phyloP scores from a whole-genome alignment of 2,797 vertebrate genomes.

The Oophaga sylvatica region DNA sequence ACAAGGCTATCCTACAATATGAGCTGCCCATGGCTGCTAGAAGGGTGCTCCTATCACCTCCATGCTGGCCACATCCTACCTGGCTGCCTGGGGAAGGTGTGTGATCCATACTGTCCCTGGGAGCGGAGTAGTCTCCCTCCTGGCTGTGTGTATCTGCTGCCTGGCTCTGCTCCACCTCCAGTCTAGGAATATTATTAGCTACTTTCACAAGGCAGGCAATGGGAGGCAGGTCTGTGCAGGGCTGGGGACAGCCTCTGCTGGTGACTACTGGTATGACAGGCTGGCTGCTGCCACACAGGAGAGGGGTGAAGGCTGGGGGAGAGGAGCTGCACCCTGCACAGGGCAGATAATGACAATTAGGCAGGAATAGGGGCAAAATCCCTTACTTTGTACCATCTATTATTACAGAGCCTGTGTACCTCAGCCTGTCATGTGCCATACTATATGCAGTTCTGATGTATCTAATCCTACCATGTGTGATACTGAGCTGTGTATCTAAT shows the following conservation, averaged over 20 bases:
- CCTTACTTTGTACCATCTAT: too few relatives aligned
- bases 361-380: too few relatives aligned
- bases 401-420: too few relatives aligned
- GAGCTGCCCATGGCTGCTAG: slow-evolving; percentile 47
- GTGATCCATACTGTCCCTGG: slow-evolving; percentile 4
- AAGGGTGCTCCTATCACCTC: slow-evolving; percentile 67
- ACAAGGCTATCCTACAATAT: slow-evolving; percentile 27
- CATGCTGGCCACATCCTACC: slow-evolving; percentile 33
- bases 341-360: too few relatives aligned
- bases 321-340: background rate
- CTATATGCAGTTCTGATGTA: background rate
- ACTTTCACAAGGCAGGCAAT: slow-evolving; percentile 52
- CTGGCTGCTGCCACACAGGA: background rate
- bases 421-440: too few relatives aligned
- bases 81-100: slow-evolving; percentile 17
- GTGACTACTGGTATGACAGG: slow-evolving; percentile 28
- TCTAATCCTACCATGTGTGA: background rate
- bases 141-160: slow-evolving; percentile 40
- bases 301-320: background rate
- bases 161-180: slow-evolving; percentile 65
- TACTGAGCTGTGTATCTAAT: background rate
- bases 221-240: slow-evolving; percentile 52
- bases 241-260: slow-evolving; percentile 57
- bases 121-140: slow-evolving; percentile 24
- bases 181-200: slow-evolving; percentile 65